These are phyloP conservation scores for Naja naja DNA, from an alignment of 2,113 vertebrate species.

Conservation along the genomic window DNA sequence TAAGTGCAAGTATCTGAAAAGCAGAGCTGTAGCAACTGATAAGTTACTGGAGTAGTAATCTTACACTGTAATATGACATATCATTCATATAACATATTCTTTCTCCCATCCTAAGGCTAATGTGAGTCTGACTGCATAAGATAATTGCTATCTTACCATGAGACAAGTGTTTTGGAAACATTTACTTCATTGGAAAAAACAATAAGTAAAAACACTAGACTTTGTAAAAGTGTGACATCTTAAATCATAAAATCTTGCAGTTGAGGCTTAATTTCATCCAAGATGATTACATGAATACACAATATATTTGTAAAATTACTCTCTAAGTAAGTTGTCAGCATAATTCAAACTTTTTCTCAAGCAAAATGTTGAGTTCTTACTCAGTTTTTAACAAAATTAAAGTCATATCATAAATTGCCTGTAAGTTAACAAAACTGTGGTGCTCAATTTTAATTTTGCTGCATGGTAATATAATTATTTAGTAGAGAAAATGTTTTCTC, in stretches of 20 bases:
- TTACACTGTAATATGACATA: not conserved
- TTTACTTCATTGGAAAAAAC: not conserved
- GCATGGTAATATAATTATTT: not conserved
- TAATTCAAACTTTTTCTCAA: not conserved
- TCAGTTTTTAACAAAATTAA: not conserved
- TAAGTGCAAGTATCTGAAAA: not conserved
- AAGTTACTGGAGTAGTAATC: not conserved
- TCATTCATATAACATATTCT: not conserved
- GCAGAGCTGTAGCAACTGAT: not conserved
- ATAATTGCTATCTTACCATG: slow-evolving; percentile 2
- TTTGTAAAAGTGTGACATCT: not conserved
- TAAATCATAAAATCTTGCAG: not conserved
- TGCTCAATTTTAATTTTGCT: not conserved
- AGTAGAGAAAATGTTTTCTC: not conserved
- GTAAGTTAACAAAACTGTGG: not conserved
- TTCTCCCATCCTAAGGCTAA: not conserved
- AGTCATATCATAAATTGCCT: not conserved
- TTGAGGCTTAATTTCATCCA: not conserved
- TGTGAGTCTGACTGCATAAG: not conserved
- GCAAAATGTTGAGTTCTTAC: not conserved
- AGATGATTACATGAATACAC: not conserved
- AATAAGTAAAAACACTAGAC: not conserved
- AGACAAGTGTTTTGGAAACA: not conserved
- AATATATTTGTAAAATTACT: not conserved
- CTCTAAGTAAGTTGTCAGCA: not conserved